Evolutionary conservation across 2,888 invertebrate genomes (phyloP).

Genomic region (Drosophila subsilvestris): DNA sequence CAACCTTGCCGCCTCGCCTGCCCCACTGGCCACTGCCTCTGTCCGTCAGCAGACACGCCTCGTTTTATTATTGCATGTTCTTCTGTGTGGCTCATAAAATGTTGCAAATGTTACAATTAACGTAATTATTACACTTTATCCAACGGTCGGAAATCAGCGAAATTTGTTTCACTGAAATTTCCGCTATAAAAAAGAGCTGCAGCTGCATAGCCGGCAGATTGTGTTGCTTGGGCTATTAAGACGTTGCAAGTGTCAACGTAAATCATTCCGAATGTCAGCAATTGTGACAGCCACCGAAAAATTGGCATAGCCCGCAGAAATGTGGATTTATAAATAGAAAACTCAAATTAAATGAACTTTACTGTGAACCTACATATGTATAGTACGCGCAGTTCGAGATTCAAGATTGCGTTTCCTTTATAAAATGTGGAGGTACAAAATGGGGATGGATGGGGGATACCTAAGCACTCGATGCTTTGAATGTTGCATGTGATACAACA

Average conservation of each 20-base stretch:
- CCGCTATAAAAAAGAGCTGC: conserved; percentile 23
- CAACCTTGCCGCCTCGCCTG: conserved; percentile 22
- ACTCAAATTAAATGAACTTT: conserved; percentile 8
- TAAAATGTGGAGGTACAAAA: not conserved
- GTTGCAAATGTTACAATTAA: conserved; percentile 14
- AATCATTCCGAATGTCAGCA: conserved; percentile 49
- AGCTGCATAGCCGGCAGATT: conserved; percentile 44
- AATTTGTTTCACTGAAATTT: conserved; percentile 39
- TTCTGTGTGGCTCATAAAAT: conserved; percentile 4
- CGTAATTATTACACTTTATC: conserved; percentile 16
- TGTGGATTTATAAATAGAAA: conserved; percentile 15
- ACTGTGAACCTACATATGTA: not conserved
- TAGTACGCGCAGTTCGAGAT: not conserved
- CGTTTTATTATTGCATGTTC: conserved; percentile 16
- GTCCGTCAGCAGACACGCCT: conserved; percentile 20
- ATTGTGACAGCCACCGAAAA: conserved; percentile 7
- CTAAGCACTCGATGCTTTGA: not conserved
- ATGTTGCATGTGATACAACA: accelerated
- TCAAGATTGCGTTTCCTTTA: not conserved
- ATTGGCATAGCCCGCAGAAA: conserved; percentile 9
- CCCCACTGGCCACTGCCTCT: too few species aligned
- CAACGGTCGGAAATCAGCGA: conserved; percentile 38
- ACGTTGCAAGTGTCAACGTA: conserved; percentile 59
- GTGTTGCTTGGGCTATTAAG: conserved; percentile 51
- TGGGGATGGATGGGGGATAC: not conserved